Conservation (phyloP, 2,888 invertebrate genomes). For the Sclerodermus sp. region DNA sequence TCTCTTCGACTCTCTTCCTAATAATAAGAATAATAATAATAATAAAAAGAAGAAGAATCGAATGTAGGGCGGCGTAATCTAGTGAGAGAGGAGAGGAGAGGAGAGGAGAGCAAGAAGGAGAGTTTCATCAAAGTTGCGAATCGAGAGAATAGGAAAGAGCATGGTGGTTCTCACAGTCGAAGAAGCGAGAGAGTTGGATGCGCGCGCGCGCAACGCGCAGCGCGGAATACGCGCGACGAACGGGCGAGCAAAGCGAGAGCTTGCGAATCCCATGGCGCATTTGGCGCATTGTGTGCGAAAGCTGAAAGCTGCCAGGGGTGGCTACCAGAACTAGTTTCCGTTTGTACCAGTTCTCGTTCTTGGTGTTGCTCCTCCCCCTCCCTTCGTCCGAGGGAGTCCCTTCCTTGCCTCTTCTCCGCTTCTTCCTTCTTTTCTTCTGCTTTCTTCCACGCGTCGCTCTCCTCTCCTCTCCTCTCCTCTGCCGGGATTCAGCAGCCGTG, state of each 20-base stretch:
- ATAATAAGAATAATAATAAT: too few species aligned
- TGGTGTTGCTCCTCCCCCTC: constrained; percentile 19
- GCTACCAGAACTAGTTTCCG: constrained; percentile 40
- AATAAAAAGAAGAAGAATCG: too few species aligned
- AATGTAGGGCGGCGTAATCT: too few species aligned
- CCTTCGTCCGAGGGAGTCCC: constrained; percentile 14
- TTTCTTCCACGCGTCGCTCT: background rate
- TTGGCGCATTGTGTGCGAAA: constrained; percentile 25
- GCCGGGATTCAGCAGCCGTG: too few species aligned
- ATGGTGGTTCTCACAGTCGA: too few species aligned
- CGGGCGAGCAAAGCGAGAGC: background rate
- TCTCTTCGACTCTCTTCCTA: too few species aligned
- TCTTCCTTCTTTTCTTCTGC: constrained; percentile 18
- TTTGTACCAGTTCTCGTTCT: constrained; percentile 34
- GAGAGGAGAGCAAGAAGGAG: too few species aligned
- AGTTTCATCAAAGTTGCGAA: too few species aligned
- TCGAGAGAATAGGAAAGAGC: too few species aligned
- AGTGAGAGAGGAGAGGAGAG: too few species aligned
- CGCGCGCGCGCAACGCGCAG: constrained; percentile 1
- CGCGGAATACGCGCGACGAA: background rate
- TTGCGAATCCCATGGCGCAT: constrained; percentile 25
- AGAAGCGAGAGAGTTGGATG: too few species aligned
- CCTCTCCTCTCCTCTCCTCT: too few species aligned
- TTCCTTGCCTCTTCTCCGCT: constrained; percentile 15
- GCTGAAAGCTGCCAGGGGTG: constrained; percentile 20